These are phyloP conservation scores for Pocillopora verrucosa DNA, from an alignment of 64 coral and sea anemone species.

Conservation along the genomic window DNA sequence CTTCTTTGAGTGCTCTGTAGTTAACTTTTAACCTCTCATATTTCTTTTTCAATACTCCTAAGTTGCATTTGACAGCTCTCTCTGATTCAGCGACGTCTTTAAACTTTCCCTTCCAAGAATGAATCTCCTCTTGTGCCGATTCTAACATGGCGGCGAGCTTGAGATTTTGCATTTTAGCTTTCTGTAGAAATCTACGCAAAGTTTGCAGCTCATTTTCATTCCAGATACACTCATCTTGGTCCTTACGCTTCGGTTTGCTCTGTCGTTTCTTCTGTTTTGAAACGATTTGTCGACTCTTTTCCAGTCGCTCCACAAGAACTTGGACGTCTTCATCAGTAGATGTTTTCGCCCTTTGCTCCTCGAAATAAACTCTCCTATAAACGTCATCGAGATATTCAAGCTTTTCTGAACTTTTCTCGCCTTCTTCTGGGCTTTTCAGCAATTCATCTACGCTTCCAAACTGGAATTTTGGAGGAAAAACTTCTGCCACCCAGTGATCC, in stretches of 20 bases:
- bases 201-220: slow-evolving; percentile 59
- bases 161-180: slow-evolving; percentile 80
- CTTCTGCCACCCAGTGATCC: slow-evolving; percentile 73
- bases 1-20: slow-evolving; percentile 88
- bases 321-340: neutral
- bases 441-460: slow-evolving; percentile 53
- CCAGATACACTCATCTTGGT: slow-evolving; percentile 63
- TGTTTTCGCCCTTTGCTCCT: slow-evolving; percentile 22
- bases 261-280: neutral
- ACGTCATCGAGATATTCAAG: neutral
- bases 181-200: slow-evolving; percentile 75
- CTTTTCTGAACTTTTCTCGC: slow-evolving; percentile 26
- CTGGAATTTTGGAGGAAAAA: slow-evolving; percentile 81
- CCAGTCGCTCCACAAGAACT: neutral
- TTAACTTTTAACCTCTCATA: slow-evolving; percentile 82
- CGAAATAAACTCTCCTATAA: slow-evolving; percentile 58
- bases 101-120: slow-evolving; percentile 46
- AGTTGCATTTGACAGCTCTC: slow-evolving; percentile 39
- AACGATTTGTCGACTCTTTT: neutral
- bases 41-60: slow-evolving; percentile 57
- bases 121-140: slow-evolving; percentile 28
- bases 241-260: neutral
- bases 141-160: slow-evolving; percentile 64
- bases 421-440: slow-evolving; percentile 2
- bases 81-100: neutral